These are phyloP conservation scores for Petrophora chlorosata DNA, from an alignment of 2,888 invertebrate genomes.

Conservation along the genomic window DNA sequence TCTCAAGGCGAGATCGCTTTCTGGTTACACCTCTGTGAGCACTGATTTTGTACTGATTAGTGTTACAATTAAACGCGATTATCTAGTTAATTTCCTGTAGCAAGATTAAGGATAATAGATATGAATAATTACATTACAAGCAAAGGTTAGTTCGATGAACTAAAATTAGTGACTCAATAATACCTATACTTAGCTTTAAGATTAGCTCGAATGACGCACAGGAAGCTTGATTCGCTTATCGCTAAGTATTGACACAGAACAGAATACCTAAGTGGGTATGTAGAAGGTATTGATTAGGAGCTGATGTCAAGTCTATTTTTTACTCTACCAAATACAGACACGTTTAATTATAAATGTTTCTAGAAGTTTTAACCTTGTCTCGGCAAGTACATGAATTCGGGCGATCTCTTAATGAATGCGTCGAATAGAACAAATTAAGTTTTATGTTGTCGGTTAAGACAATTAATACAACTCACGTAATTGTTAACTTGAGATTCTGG, in stretches of 20 bases:
- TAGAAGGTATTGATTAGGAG: neutral
- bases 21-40: constrained; percentile 61
- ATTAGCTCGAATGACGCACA: too few relatives aligned
- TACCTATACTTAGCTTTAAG: too few relatives aligned
- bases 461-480: constrained; percentile 27
- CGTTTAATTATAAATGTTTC: neutral
- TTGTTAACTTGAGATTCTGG: constrained; percentile 12
- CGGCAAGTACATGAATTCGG: constrained; percentile 13
- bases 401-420: constrained; percentile 12
- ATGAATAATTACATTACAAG: constrained; percentile 34
- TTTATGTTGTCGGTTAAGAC: constrained; percentile 15
- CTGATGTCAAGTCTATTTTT: constrained; percentile 1
- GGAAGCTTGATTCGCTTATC: too few relatives aligned
- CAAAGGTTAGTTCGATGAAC: neutral
- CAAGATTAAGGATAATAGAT: constrained; percentile 38
- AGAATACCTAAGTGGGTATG: too few relatives aligned
- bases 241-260: too few relatives aligned
- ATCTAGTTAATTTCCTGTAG: constrained; percentile 65
- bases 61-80: constrained; percentile 61
- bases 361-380: constrained; percentile 7
- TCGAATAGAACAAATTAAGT: constrained; percentile 17
- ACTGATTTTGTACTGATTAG: constrained; percentile 62
- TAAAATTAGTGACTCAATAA: too few relatives aligned
- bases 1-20: constrained; percentile 69
- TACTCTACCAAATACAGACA: neutral